Percentiles rank a stretch among this genome's conserved stretches.
phyloP scores from a whole-genome alignment of 1,140 invertebrate species.

The Patella vulgata region DNA sequence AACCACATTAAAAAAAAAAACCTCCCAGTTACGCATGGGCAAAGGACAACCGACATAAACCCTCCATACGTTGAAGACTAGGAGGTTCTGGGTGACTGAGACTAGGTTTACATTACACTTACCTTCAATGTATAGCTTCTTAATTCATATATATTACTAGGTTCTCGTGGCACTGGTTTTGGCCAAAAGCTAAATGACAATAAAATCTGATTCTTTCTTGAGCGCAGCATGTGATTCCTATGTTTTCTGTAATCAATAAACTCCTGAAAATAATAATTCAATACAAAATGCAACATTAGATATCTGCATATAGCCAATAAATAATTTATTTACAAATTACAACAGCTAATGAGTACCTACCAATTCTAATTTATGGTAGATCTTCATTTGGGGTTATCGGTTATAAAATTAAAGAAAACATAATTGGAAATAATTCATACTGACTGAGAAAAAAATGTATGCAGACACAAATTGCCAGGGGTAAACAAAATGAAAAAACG shows the following conservation, averaged over 20 bases:
- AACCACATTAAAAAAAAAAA: too few relatives aligned
- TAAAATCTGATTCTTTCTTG: slow-evolving; percentile 90
- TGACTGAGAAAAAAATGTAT: not conserved
- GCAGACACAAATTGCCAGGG: too few relatives aligned
- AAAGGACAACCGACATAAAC: too few relatives aligned
- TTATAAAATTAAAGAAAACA: slow-evolving; percentile 11
- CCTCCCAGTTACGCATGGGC: too few relatives aligned
- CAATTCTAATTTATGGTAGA: too few relatives aligned
- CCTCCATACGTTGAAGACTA: too few relatives aligned
- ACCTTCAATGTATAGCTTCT: slow-evolving; percentile 88
- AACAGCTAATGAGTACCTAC: too few relatives aligned
- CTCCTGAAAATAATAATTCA: slow-evolving; percentile 68
- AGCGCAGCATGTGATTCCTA: slow-evolving; percentile 84
- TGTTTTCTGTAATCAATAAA: slow-evolving; percentile 82
- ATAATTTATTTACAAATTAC: too few relatives aligned
- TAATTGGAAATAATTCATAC: not conserved
- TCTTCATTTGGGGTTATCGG: too few relatives aligned
- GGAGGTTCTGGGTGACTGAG: too few relatives aligned
- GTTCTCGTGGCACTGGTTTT: slow-evolving; percentile 73
- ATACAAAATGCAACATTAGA: not conserved
- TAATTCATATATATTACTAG: slow-evolving; percentile 90
- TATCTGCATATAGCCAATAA: too few relatives aligned
- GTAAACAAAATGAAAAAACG: too few relatives aligned
- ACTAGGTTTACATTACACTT: slow-evolving; percentile 14
- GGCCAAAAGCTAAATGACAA: slow-evolving; percentile 77